These are phyloP conservation scores for Neofelis nebulosa DNA, from an alignment of 2,113 vertebrate species.

Conservation along the genomic window DNA sequence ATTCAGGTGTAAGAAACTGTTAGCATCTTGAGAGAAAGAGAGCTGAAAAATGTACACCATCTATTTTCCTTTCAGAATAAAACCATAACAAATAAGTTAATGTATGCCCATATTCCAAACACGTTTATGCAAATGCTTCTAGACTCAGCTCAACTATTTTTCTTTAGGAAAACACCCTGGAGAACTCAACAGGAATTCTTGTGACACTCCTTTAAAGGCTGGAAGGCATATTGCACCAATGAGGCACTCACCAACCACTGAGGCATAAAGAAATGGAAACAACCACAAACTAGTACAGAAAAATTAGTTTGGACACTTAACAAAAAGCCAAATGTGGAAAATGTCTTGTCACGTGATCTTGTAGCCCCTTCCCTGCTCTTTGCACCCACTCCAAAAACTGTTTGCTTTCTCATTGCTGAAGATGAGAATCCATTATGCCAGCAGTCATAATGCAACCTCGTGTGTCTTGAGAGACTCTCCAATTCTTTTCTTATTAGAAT, in stretches of 20 bases:
- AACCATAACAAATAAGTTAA: background rate
- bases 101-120: background rate
- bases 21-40: background rate
- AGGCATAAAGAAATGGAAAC: background rate
- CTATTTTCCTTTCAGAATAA: background rate
- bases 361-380: background rate
- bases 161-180: background rate
- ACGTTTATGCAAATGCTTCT: background rate
- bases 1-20: background rate
- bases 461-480: background rate
- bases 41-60: background rate
- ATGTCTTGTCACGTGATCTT: no score
- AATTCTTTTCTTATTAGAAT: slow-evolving; percentile 4
- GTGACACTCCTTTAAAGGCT: background rate
- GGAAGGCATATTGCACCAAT: background rate
- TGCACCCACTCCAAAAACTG: background rate
- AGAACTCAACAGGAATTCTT: background rate
- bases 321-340: background rate
- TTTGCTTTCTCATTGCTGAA: background rate
- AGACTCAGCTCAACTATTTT: background rate
- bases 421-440: background rate
- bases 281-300: background rate
- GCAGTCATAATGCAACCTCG: background rate
- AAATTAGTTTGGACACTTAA: background rate
- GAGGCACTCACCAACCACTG: background rate